Evolutionary conservation across 2,113 vertebrate genomes (phyloP).

Genomic region (Bufo gargarizans): DNA sequence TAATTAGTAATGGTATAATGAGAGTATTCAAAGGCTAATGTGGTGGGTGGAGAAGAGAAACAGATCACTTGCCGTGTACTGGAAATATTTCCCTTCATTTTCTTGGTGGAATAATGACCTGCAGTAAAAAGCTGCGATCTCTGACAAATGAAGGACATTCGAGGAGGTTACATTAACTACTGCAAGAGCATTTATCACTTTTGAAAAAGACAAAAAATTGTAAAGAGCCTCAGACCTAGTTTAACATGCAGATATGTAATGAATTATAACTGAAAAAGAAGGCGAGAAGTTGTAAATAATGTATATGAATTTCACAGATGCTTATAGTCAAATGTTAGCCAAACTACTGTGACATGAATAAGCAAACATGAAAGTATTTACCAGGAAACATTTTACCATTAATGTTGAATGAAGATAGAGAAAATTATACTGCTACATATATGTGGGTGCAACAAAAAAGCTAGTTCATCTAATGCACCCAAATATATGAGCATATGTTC

Average conservation of each 20-base stretch:
- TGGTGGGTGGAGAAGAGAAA: conserved; percentile 81
- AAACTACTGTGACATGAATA: background rate
- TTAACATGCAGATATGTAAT: conserved; percentile 12
- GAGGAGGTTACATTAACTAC: conserved; percentile 63
- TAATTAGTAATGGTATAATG: conserved; percentile 99
- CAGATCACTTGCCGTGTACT: conserved; percentile 76
- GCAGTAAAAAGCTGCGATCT: conserved; percentile 64
- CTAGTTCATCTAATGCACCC: background rate
- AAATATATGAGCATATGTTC: background rate
- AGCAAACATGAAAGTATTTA: background rate
- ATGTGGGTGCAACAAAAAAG: background rate
- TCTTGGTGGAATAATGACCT: conserved; percentile 69
- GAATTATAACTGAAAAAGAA: conserved; percentile 1
- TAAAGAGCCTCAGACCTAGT: conserved; percentile 47
- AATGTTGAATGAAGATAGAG: background rate
- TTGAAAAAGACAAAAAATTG: conserved; percentile 56
- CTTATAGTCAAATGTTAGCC: background rate
- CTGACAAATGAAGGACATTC: conserved; percentile 68
- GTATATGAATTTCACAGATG: conserved; percentile 10
- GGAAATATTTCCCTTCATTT: conserved; percentile 70
- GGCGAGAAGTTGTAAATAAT: conserved; percentile 52
- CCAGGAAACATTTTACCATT: background rate
- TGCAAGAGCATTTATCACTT: conserved; percentile 59
- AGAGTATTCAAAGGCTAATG: conserved; percentile 93
- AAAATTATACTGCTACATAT: background rate